A percentile compares a stretch with the other conserved stretches of the same genome.
Conservation (phyloP, 2,113 vertebrate genomes). For the Notarius lentiginosus region DNA sequence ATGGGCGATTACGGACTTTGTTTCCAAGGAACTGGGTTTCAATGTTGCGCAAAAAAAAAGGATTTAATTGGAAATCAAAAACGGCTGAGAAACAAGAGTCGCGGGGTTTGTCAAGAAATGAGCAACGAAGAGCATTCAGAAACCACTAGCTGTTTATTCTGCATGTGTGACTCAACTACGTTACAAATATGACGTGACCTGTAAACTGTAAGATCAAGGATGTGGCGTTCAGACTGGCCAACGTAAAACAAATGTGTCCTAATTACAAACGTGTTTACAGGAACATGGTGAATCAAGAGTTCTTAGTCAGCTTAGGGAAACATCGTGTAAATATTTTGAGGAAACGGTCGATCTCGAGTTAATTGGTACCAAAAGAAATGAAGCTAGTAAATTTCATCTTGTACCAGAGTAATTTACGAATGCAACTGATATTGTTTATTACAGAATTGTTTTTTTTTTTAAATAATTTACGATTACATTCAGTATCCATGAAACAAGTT, state of each 20-base stretch:
- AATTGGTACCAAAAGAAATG: not conserved
- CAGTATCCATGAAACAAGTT: too few relatives aligned
- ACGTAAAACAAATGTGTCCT: constrained; percentile 10
- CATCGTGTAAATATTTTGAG: not conserved
- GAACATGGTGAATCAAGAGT: not conserved
- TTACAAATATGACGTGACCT: not conserved
- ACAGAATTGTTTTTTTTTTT: too few relatives aligned
- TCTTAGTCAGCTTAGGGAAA: constrained; percentile 13
- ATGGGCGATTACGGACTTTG: too few relatives aligned
- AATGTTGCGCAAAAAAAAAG: too few relatives aligned
- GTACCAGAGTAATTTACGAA: not conserved
- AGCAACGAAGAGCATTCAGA: too few relatives aligned
- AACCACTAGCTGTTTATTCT: not conserved
- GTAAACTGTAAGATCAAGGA: not conserved
- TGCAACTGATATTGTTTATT: too few relatives aligned
- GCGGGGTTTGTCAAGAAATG: too few relatives aligned
- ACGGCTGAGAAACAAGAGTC: too few relatives aligned
- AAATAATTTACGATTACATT: too few relatives aligned
- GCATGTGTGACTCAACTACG: too few relatives aligned
- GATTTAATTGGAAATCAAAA: too few relatives aligned
- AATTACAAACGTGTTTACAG: constrained; percentile 12
- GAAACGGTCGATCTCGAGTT: not conserved
- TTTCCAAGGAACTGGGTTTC: too few relatives aligned
- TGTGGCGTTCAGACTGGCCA: not conserved
- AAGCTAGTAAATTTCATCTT: not conserved